Evolutionary conservation across 2,888 invertebrate species (phyloP), one percentile per base, ranked within the genome.

Genomic region (Thera obeliscata): DNA sequence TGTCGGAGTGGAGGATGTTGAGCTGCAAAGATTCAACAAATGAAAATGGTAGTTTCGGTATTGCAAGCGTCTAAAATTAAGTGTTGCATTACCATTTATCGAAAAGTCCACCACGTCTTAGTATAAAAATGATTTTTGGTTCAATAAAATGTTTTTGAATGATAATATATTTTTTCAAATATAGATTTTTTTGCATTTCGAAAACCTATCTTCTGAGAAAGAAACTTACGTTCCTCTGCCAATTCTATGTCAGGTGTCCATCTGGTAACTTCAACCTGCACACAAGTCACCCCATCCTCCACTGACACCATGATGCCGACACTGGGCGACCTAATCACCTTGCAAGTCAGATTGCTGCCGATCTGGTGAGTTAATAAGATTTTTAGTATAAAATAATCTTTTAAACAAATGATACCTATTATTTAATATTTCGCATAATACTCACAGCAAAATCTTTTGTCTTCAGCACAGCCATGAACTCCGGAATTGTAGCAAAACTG

Each of bases 171-270:
- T 22, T 22, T 22, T 22, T 22, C 22, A 22, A 22, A 22, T 22
- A 38, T 3, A 0, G 3, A 3, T 38, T 38, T 38, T 38, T 3
- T 38, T 38, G 38, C 5, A 38, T 38, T 5, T 38, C 38, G 5
- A 38, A 38, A 38, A 38, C 38, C 38, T 3, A 38, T 3, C 38
- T 3, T 38, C 38, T 5, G 3, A 38, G 8, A 22, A 49, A 52
- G 36, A 12, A 55, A 70, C 72, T 69, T 56, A 80, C 81, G 8
- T 41, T 67, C 4, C 59, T 57, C n/a, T 0, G 81, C 75, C 35
- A 79, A 75, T n/a, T 90, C 84, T 0, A 91, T 81, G 0, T 74
- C 63, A 0, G 91, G 91, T 49, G 71, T 33, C 92, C 92, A 92
- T 1, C 92, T 73, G 2, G 71, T 70, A 3, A 78, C 77, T 0